Evolutionary conservation across 2,888 invertebrate genomes (phyloP), one percentile per base, ranked within the genome.

Genomic region (Ochropacha duplaris): DNA sequence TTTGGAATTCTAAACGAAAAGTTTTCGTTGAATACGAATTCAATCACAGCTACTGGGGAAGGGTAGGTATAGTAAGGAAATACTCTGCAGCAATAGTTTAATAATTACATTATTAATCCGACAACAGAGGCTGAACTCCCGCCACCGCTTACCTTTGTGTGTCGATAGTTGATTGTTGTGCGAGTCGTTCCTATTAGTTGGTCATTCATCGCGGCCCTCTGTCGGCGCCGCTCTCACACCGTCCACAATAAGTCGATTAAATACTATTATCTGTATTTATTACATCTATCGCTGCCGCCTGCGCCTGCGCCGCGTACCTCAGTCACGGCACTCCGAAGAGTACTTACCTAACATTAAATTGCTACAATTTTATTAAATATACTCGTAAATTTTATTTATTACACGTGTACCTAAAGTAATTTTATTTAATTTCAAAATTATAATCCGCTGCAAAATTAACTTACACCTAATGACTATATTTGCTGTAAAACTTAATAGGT

Each of bases 191-290:
- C 80, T 84, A 85, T 86, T 86, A 86, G 84, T 58, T 74, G 76
- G 77, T 74, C 80, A 84, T 87, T 86, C 81, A 84, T 79, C 78
- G 69, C 71, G 66, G 69, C 64, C 69, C 74, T 70, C 71, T 71
- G 82, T 70, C 78, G 74, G 82, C 83, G 68, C 74, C 65, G 66
- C 68, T 66, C 63, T 65, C 62, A 71, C 68, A 68, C 67, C 71
- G 70, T 65, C 68, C 72, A 83, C 82, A 84, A 83, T 80, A 69
- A 73, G 72, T 81, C 84, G 79, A 87, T 86, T 87, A 84, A 78
- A 77, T 78, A 80, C 85, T 74, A 86, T 86, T 86, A 86, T 82
- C 78, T 81, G 80, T 83, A 82, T 84, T 84, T 85, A 85, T 83
- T 84, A 82, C 83, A 78, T 79, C 78, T 81, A 78, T 81, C 76